Evolutionary conservation across 2,797 vertebrate species (phyloP).

Genomic region (Pterois miles): DNA sequence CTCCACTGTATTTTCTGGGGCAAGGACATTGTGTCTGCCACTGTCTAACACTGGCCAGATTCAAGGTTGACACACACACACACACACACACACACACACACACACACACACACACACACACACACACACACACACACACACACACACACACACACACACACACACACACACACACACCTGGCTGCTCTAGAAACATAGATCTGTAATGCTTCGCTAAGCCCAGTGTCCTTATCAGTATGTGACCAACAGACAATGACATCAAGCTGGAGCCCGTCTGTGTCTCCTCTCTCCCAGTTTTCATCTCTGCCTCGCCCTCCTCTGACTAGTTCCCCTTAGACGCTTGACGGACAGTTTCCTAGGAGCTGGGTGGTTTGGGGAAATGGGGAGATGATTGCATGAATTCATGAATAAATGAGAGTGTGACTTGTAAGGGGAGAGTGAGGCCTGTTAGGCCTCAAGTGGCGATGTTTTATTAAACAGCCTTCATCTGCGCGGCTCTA

Average conservation of each 20-base stretch:
- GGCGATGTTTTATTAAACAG: slow-evolving; percentile 83
- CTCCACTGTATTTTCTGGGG: slow-evolving; percentile 47
- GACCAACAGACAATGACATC: slow-evolving; percentile 68
- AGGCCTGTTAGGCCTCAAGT: slow-evolving; percentile 75
- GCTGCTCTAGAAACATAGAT: slow-evolving; percentile 26
- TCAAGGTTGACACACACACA: slow-evolving; percentile 45
- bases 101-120: slow-evolving; percentile 22
- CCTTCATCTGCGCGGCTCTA: slow-evolving; percentile 60
- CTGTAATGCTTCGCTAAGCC: slow-evolving; percentile 57
- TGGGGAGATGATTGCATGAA: slow-evolving; percentile 79
- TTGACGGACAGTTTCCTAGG: slow-evolving; percentile 71
- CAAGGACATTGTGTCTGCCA: slow-evolving; percentile 59
- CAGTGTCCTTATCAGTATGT: slow-evolving; percentile 55
- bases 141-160: slow-evolving; percentile 44
- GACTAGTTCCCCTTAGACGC: slow-evolving; percentile 43
- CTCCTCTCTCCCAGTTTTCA: slow-evolving; percentile 21
- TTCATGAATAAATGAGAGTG: slow-evolving; percentile 81
- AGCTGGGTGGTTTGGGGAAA: slow-evolving; percentile 66
- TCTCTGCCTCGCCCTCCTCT: slow-evolving; percentile 11
- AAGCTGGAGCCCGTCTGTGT: slow-evolving; percentile 26
- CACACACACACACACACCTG: slow-evolving; percentile 23
- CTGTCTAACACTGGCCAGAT: slow-evolving; percentile 51
- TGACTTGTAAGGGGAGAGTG: slow-evolving; percentile 69
- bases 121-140: slow-evolving; percentile 30
- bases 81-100: slow-evolving; percentile 23